Conservation (phyloP, 2,888 invertebrate species). For the Stenurella melanura region DNA sequence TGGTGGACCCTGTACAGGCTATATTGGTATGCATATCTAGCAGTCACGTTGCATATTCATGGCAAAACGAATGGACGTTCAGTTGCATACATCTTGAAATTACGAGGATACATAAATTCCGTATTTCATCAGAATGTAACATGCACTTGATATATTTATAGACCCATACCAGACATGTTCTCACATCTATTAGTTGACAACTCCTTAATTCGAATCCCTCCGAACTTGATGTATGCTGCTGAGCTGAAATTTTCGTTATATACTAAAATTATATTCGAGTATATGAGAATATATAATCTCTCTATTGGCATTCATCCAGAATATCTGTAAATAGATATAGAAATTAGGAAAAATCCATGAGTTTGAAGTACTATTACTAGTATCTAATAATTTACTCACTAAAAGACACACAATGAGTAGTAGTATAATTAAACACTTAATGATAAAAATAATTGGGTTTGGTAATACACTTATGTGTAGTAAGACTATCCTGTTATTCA, state of each 20-base stretch:
- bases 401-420: too few relatives aligned
- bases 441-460: too few relatives aligned
- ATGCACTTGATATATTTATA: conserved; percentile 36
- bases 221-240: conserved; percentile 2
- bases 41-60: conserved; percentile 36
- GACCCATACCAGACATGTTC: conserved; percentile 7
- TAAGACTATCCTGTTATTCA: too few relatives aligned
- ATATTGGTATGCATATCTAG: conserved; percentile 10
- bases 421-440: too few relatives aligned
- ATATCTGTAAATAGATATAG: too few relatives aligned
- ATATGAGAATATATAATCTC: too few relatives aligned
- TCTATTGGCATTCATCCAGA: too few relatives aligned
- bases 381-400: too few relatives aligned
- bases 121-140: conserved; percentile 42
- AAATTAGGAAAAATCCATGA: too few relatives aligned
- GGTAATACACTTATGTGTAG: too few relatives aligned
- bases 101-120: conserved; percentile 52
- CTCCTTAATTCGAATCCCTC: conserved; percentile 15
- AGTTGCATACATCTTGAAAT: conserved; percentile 54
- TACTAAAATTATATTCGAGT: too few relatives aligned
- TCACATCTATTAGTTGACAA: conserved; percentile 20
- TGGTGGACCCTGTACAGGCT: background rate
- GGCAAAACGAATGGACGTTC: conserved; percentile 14
- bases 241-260: background rate
- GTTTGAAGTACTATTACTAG: too few relatives aligned